Base-by-base conservation (phyloP, 2,888 invertebrate genomes). In the Sphecodes monilicornis region DNA sequence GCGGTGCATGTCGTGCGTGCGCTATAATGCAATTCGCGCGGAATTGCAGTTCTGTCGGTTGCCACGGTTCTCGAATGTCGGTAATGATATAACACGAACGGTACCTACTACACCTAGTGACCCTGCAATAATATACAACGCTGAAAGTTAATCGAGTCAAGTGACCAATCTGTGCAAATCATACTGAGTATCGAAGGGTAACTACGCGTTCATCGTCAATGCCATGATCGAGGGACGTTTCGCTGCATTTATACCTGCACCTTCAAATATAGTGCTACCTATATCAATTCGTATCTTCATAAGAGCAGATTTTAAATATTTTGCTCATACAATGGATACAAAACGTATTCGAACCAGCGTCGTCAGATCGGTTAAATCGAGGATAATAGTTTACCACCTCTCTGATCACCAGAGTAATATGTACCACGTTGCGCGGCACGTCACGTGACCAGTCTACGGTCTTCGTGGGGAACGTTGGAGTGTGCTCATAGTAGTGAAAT, bases 71-170 rank as follows among this genome's bases (percentile, higher is more conserved):
- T 80, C 84, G 87, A 84, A 84, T 82, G 82, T 81, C 81, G 79
- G 78, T 82, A 80, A 86, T 86, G 84, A 84, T 75, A 85, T 80
- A 79, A 89, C 85, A 68, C 43, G 82, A 80, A 80, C 89, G 78
- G 57, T 85, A 85, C 76, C 88, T 88, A 84, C 78, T 75, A 70
- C 76, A 85, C 82, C 90, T 86, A 84, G 66, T 90, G 90, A 90
- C 90, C 88, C 88, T 85, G 88, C 66, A 72, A 75, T 78, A 82
- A 89, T 89, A 89, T 89, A 86, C 88, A 74, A 88, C 88, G 89
- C 87, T 86, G 87, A 89, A 90, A 90, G 80, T 90, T 90, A 90
- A 90, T 90, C 84, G 86, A 90, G 88, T 90, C 89, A 90, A 87
- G 76, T 86, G 88, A 90, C 89, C 89, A 90, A 90, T 90, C 86